Percentiles rank a stretch among this genome's conserved stretches.
Conservation (phyloP, 2,797 vertebrate species). For the Aldrovandia affinis region DNA sequence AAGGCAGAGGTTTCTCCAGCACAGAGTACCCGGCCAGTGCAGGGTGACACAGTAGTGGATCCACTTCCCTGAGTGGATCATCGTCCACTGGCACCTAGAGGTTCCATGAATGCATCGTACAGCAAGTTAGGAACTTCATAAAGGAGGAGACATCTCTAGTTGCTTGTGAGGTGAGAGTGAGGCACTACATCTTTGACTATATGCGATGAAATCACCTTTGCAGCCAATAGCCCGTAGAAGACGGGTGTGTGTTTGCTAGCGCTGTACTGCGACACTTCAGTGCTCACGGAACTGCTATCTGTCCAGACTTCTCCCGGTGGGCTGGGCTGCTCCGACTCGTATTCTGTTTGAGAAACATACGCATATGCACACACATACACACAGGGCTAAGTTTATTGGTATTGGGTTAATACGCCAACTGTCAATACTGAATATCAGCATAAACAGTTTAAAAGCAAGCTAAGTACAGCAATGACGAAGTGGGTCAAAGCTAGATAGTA, state of each 20-base stretch:
- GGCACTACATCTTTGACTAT: neutral
- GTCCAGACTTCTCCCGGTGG: conserved; percentile 57
- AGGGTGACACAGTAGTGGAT: conserved; percentile 43
- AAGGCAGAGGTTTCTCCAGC: conserved; percentile 27
- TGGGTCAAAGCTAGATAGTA: too few species aligned
- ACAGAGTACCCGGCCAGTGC: conserved; percentile 32
- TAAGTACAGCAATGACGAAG: too few species aligned
- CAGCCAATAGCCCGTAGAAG: conserved; percentile 38
- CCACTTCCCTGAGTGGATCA: conserved; percentile 41
- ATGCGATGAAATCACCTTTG: conserved; percentile 46
- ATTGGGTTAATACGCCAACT: too few species aligned
- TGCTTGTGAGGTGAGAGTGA: neutral
- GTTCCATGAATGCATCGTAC: conserved; percentile 16
- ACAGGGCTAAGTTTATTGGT: too few species aligned
- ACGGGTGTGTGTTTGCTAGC: conserved; percentile 42
- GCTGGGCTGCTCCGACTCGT: conserved; percentile 68
- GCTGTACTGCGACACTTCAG: conserved; percentile 49
- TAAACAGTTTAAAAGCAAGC: too few species aligned
- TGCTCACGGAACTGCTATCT: conserved; percentile 48
- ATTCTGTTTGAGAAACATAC: conserved; percentile 60
- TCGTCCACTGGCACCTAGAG: conserved; percentile 62
- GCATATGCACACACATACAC: neutral
- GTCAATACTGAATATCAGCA: too few species aligned
- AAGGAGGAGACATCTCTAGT: neutral
- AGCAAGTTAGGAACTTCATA: neutral